phyloP scores from a whole-genome alignment of 2,888 invertebrate genomes.

The Coelogynopora nodosa region DNA sequence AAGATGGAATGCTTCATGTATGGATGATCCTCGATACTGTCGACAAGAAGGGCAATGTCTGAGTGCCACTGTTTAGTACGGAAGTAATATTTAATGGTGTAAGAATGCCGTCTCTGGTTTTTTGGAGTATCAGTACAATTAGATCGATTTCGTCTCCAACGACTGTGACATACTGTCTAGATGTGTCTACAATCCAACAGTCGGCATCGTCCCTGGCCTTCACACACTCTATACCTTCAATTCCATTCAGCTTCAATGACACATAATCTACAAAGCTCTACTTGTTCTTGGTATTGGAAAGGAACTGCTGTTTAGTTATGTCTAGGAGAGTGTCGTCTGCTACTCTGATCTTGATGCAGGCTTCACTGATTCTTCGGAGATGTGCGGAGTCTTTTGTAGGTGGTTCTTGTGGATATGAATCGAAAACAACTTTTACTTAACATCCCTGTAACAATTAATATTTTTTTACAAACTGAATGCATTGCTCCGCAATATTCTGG shows the following conservation, averaged over 20 bases:
- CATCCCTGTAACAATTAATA: background rate
- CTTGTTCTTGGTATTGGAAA: conserved; percentile 7
- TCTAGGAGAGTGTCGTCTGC: background rate
- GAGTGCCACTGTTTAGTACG: background rate
- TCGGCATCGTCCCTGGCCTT: background rate
- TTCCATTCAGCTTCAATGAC: conserved; percentile 18
- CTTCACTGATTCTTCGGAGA: background rate
- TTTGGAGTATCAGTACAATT: background rate
- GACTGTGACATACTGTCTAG: background rate
- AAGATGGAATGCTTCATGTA: too few relatives aligned
- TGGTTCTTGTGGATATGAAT: background rate
- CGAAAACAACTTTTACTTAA: background rate
- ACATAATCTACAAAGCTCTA: conserved; percentile 19
- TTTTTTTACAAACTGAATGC: background rate
- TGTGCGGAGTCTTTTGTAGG: background rate
- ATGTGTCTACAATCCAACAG: background rate
- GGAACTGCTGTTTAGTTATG: conserved; percentile 6
- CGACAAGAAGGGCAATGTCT: too few relatives aligned
- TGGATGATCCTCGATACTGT: too few relatives aligned
- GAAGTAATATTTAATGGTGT: background rate
- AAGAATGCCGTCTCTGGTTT: background rate
- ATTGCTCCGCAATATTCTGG: background rate
- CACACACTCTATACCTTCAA: background rate
- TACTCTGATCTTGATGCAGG: background rate
- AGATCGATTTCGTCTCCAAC: conserved; percentile 13